Evolutionary conservation across 53 echinoderm and acorn worm species (phyloP), one percentile per base, ranked within the genome.

Genomic region (Mesocentrotus franciscanus): DNA sequence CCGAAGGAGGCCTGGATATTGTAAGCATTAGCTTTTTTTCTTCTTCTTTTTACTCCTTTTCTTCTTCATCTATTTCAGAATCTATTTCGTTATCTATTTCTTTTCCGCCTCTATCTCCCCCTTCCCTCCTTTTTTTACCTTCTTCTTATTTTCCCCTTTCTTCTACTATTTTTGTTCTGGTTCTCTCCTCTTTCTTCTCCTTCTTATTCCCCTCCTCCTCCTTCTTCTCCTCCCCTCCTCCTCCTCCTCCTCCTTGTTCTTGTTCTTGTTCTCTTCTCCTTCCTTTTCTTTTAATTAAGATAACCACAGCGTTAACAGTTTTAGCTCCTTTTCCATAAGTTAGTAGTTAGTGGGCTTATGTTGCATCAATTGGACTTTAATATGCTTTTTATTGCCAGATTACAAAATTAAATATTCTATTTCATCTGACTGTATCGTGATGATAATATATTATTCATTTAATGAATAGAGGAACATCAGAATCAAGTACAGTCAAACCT

Each of bases 1-100:
- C 61, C 34, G 91, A 91, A 56, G 56, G 33, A 56, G 92, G 66
- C 12, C 76, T 72, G 24, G 70, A 92, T 26, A 66, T 74, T 27
- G 71, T 71, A 92, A 74, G 92, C 10, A 26, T 85, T 56, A 17
- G 17, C 5, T n/a, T 90, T 61, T 0, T 61, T n/a, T 27, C 61
- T 29, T 9, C 11, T 29, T 29, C 27, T 30, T 61, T 13, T 3
- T 27, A 10, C 27, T 90, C 20, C 60, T 30, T 61, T 26, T 59
- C 22, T 90, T 56, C 55, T 60, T 61, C 22, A 10, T 58, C 57
- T 61, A 32, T 10, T 3, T 61, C 61, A 14, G 0, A 16, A 17
- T 30, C 10, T 60, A n/a, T 10, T 8, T 29, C 30, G 27, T 30
- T 60, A 26, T 22, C 26, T 39, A 24, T 24, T 29, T 55, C 85